Base-by-base conservation (phyloP, 2,888 invertebrate species). In the Nymphalis polychloros region DNA sequence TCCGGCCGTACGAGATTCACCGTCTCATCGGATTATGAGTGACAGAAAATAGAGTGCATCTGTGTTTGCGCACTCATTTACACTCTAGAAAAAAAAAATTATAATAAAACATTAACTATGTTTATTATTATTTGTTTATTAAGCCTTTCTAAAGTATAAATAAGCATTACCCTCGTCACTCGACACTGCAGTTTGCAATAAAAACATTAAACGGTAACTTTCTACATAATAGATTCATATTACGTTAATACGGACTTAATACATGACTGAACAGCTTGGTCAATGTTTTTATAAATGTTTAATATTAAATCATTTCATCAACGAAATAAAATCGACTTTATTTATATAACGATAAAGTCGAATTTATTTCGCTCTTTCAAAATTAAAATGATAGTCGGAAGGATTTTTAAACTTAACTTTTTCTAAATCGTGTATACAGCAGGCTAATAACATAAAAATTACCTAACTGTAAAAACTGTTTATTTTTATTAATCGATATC, bases 251-350 rank as follows among this genome's bases (percentile, higher is more conserved):
- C 63, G 59, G 62, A 73, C 74, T 77, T 71, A 55, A 76, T 78
- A 80, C 79, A 63, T 77, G 66, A 81, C 69, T 73, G 78, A 41
- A 49, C 77, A 82, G 77, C 13, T 76, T 67, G 81, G 83, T 77
- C 80, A 80, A 73, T 77, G 75, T 69, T 73, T 68, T 62, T 47
- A 52, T 50, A 59, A 69, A 62, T 59, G 1, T 8, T n/a, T 17
- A 17, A n/a, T 55, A 55, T 17, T n/a, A 17, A 27, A 27, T n/a
- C 8, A n/a, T 19, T 8, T 7, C n/a, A 55, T n/a, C 31, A 55
- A n/a, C 8, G n/a, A 2, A n/a, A 31, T 55, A 55, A 31, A 55
- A 35, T 23, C 52, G 27, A 52, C 1, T 23, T 52, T 13, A 52
- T 3, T 13, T 10, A n/a, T n/a, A n/a, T n/a, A n/a, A n/a, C n/a